Conservation (phyloP, 2,113 vertebrate genomes). For the Notiomystis cincta region DNA sequence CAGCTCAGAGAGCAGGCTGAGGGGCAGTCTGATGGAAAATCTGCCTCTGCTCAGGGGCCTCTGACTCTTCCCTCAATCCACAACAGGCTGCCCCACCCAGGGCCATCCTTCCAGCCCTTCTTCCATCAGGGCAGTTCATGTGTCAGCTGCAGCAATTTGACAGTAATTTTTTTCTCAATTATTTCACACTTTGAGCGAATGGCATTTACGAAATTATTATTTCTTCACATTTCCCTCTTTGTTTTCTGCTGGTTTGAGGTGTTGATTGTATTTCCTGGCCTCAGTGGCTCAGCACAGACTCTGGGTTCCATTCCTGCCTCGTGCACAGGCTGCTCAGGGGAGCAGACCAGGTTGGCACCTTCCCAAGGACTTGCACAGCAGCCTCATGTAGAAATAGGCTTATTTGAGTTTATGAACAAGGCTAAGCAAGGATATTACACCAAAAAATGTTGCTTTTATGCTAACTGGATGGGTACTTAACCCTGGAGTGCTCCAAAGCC, state of each 20-base stretch:
- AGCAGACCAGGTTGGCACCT: background rate
- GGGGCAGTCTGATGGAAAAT: background rate
- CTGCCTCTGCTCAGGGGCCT: background rate
- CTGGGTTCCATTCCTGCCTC: background rate
- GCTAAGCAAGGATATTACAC: background rate
- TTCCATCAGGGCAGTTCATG: background rate
- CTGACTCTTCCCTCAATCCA: background rate
- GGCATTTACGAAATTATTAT: background rate
- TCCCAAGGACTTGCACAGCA: background rate
- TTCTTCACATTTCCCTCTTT: background rate
- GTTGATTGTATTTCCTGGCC: background rate
- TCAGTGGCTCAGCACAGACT: background rate
- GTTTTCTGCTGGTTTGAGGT: background rate
- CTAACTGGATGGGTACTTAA: background rate
- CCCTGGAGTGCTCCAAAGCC: background rate
- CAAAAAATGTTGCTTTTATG: background rate
- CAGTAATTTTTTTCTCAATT: background rate
- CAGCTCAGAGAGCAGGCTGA: background rate
- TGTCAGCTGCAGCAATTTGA: background rate
- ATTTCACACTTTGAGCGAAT: background rate
- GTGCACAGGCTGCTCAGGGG: background rate
- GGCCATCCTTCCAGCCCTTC: background rate
- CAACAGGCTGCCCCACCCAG: background rate
- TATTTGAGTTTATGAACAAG: background rate
- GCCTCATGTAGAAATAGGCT: background rate